These are phyloP conservation scores for Acrobasis consociella DNA, from an alignment of 2,888 invertebrate species.

Conservation along the genomic window DNA sequence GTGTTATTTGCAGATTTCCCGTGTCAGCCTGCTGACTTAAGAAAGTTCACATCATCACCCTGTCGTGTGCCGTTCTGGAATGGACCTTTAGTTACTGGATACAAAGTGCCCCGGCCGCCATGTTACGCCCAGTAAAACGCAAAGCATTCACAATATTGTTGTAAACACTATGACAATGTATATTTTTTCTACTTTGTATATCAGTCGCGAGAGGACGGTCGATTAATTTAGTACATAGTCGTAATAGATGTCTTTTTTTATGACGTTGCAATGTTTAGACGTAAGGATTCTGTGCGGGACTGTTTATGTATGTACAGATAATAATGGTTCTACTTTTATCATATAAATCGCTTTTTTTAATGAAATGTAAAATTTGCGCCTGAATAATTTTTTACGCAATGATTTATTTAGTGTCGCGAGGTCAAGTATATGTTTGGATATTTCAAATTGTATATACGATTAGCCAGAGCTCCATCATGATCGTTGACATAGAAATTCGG, in stretches of 20 bases:
- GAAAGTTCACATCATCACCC: conserved; percentile 37
- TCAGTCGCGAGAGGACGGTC: conserved; percentile 57
- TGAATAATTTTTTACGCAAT: conserved; percentile 26
- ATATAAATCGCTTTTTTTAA: conserved; percentile 36
- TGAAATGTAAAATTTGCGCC: conserved; percentile 37
- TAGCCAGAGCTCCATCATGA: conserved; percentile 48
- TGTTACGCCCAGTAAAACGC: conserved; percentile 27
- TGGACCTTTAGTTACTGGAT: conserved; percentile 30
- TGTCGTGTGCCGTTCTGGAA: conserved; percentile 30
- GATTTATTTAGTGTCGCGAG: conserved; percentile 31
- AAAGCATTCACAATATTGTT: conserved; percentile 41
- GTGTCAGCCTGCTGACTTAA: conserved; percentile 35
- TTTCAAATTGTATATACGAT: conserved; percentile 58
- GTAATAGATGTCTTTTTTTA: conserved; percentile 59
- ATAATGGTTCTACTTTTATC: conserved; percentile 44
- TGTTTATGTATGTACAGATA: conserved; percentile 62
- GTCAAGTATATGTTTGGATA: conserved; percentile 23
- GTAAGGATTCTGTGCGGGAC: conserved; percentile 57
- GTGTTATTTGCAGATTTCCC: conserved; percentile 37
- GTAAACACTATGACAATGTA: conserved; percentile 69
- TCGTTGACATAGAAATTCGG: conserved; percentile 33
- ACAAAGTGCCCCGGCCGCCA: conserved; percentile 29
- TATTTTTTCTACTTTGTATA: conserved; percentile 80
- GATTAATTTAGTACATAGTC: conserved; percentile 57
- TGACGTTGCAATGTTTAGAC: conserved; percentile 66